phyloP scores from a whole-genome alignment of 2,888 invertebrate genomes.

The Volucella inflata region DNA sequence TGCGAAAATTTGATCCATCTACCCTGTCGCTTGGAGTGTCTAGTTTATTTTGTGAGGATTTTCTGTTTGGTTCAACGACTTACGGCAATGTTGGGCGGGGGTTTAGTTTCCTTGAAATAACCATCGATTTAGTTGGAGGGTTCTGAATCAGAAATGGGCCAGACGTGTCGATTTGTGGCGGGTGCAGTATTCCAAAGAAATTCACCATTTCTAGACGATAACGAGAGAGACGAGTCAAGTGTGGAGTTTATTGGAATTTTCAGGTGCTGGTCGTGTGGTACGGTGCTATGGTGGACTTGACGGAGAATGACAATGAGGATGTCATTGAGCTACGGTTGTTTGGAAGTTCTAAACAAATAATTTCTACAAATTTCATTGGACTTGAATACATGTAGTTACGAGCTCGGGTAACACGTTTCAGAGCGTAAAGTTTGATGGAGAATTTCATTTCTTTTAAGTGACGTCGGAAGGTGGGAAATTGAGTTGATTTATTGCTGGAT shows the following conservation, averaged over 20 bases:
- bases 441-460: neutral
- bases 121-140: too few species aligned
- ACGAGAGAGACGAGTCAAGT: neutral
- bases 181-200: slow-evolving; percentile 35
- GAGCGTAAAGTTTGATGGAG: slow-evolving; percentile 28
- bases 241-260: slow-evolving; percentile 27
- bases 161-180: slow-evolving; percentile 70
- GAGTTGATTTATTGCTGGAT: slow-evolving; percentile 16
- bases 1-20: slow-evolving; percentile 64
- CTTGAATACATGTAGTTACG: slow-evolving; percentile 14
- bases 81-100: neutral
- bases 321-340: slow-evolving; percentile 49
- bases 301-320: slow-evolving; percentile 12
- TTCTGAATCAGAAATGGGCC: slow-evolving; percentile 68
- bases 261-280: slow-evolving; percentile 11
- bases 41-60: slow-evolving; percentile 32
- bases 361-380: slow-evolving; percentile 37
- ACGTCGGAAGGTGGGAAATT: neutral
- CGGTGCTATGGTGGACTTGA: neutral
- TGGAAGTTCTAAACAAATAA: slow-evolving; percentile 71
- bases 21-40: neutral
- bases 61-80: slow-evolving; percentile 70
- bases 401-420: slow-evolving; percentile 42
- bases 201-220: slow-evolving; percentile 40
- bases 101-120: neutral